phyloP scores from a whole-genome alignment of 2,797 vertebrate species.

The Lacerta viridis region DNA sequence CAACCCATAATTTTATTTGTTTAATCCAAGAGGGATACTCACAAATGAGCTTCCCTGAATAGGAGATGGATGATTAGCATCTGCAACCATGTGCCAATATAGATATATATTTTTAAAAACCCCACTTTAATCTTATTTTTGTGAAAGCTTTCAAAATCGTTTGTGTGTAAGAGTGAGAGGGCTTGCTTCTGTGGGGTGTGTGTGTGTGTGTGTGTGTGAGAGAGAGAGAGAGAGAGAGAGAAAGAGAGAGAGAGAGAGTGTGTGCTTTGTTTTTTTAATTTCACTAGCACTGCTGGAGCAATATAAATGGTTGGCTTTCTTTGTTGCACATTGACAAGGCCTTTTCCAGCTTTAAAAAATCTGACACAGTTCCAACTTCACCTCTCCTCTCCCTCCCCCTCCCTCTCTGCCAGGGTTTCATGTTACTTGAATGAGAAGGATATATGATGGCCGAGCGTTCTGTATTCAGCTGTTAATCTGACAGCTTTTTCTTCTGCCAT shows the following conservation, averaged over 20 bases:
- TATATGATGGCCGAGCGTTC: conserved; percentile 71
- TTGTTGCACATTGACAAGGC: conserved; percentile 68
- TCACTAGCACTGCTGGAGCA: conserved; percentile 70
- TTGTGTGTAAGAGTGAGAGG: not conserved
- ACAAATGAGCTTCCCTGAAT: not conserved
- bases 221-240: too few relatives aligned
- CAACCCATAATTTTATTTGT: not conserved
- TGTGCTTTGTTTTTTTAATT: conserved; percentile 50
- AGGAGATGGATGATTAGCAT: not conserved
- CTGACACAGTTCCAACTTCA: conserved; percentile 64
- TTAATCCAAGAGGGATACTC: not conserved
- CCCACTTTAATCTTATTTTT: not conserved
- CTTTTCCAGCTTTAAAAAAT: conserved; percentile 71
- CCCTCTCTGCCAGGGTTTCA: conserved; percentile 66
- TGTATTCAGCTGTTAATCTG: conserved; percentile 76
- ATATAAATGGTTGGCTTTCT: conserved; percentile 65
- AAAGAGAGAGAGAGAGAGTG: too few relatives aligned
- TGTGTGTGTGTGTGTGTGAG: too few relatives aligned
- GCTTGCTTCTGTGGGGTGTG: not conserved
- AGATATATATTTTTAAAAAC: too few relatives aligned
- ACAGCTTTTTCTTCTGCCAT: conserved; percentile 76
- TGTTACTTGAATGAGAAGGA: conserved; percentile 75
- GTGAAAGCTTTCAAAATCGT: not conserved
- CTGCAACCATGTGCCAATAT: too few relatives aligned
- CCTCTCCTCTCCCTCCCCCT: conserved; percentile 14